These are phyloP conservation scores for Laupala kohalensis DNA, from an alignment of 1,140 invertebrate genomes.

Conservation along the genomic window DNA sequence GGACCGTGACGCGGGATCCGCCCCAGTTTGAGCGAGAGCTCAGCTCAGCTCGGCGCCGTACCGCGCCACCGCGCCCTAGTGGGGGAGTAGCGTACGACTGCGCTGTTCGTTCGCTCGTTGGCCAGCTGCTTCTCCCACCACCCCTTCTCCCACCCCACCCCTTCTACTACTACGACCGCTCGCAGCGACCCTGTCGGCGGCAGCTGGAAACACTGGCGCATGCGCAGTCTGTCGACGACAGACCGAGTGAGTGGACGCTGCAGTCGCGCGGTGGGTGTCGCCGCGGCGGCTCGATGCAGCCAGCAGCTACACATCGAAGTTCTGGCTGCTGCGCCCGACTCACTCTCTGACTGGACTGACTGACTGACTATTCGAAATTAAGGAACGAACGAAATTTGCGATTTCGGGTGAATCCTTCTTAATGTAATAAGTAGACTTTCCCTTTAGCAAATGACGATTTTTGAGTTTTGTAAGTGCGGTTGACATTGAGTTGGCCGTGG, in stretches of 20 bases:
- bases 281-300: too few relatives aligned
- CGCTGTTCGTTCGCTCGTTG: too few relatives aligned
- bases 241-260: not conserved
- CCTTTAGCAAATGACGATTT: too few relatives aligned
- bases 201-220: not conserved
- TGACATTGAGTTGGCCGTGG: not conserved
- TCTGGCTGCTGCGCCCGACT: too few relatives aligned
- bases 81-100: too few relatives aligned
- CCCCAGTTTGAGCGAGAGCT: not conserved
- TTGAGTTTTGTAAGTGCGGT: not conserved
- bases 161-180: not conserved
- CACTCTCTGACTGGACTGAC: too few relatives aligned
- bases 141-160: not conserved
- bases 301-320: too few relatives aligned
- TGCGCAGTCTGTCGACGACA: not conserved
- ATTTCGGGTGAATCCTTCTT: too few relatives aligned
- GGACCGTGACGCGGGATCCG: not conserved
- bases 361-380: too few relatives aligned
- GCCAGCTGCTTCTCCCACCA: too few relatives aligned
- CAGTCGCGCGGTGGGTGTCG: not conserved
- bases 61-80: not conserved
- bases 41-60: not conserved
- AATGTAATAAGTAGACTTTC: too few relatives aligned
- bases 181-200: not conserved
- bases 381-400: too few relatives aligned